Evolutionary conservation across 2,113 vertebrate species (phyloP).

Genomic region (Campylomormyrus numenius): DNA sequence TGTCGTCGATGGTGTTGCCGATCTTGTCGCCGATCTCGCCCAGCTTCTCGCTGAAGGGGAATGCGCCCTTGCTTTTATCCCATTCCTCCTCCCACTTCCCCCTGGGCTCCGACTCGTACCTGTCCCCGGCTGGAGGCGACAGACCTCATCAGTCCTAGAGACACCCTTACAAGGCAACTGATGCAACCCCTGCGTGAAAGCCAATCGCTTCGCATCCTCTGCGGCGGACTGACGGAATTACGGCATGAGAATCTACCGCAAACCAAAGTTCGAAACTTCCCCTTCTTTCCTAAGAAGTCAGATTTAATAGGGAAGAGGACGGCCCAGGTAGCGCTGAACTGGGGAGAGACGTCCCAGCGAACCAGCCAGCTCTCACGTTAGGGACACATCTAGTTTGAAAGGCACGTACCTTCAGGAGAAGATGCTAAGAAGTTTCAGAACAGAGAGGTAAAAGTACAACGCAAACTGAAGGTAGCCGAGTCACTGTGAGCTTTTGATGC

Average conservation of each 20-base stretch:
- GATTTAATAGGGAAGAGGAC: background rate
- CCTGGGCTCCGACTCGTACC: slow-evolving; percentile 75
- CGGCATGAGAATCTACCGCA: background rate
- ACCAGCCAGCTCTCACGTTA: background rate
- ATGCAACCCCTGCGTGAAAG: background rate
- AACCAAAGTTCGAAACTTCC: background rate
- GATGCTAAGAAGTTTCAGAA: background rate
- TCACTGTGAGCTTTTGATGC: background rate
- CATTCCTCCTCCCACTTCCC: slow-evolving; percentile 94
- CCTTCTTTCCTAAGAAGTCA: background rate
- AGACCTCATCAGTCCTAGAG: background rate
- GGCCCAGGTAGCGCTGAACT: background rate
- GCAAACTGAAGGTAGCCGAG: background rate
- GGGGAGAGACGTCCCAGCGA: background rate
- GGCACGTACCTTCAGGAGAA: background rate
- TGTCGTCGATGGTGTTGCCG: slow-evolving; percentile 91
- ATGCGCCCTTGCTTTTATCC: slow-evolving; percentile 80
- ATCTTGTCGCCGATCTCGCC: slow-evolving; percentile 95
- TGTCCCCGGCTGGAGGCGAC: slow-evolving; percentile 63
- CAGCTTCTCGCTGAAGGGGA: slow-evolving; percentile 93
- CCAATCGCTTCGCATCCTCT: background rate
- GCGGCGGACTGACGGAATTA: background rate
- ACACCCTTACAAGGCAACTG: background rate
- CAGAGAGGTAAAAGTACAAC: background rate
- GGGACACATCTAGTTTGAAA: background rate